phyloP scores from a whole-genome alignment of 1,140 invertebrate genomes.

The Daktulosphaira vitifoliae region DNA sequence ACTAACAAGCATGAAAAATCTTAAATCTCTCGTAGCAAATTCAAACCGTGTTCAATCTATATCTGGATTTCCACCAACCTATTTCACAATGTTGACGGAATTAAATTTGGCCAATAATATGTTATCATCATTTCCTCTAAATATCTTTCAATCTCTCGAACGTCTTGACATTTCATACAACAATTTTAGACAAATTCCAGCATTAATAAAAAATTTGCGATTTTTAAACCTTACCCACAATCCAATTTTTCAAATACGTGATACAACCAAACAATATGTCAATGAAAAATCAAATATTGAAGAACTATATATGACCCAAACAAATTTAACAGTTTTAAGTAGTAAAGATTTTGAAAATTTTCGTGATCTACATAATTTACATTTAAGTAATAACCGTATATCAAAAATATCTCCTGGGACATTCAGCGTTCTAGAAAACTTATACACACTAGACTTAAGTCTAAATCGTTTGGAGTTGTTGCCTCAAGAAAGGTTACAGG shows the following conservation, averaged over 20 bases:
- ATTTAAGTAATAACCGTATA: conserved; percentile 65
- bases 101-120: conserved; percentile 68
- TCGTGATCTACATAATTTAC: conserved; percentile 63
- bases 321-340: conserved; percentile 75
- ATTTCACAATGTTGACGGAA: conserved; percentile 59
- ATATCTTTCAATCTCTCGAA: conserved; percentile 67
- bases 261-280: conserved; percentile 47
- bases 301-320: conserved; percentile 69
- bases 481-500: conserved; percentile 73
- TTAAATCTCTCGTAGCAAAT: conserved; percentile 65
- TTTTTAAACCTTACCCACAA: conserved; percentile 75
- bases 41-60: conserved; percentile 66
- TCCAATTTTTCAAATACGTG: conserved; percentile 62
- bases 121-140: conserved; percentile 64
- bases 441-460: conserved; percentile 73
- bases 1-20: conserved; percentile 59
- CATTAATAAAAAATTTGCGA: conserved; percentile 58
- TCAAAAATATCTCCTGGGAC: conserved; percentile 73
- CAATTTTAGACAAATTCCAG: conserved; percentile 70
- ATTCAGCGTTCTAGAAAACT: conserved; percentile 63
- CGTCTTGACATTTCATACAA: conserved; percentile 72
- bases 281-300: conserved; percentile 46
- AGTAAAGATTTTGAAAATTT: conserved; percentile 84
- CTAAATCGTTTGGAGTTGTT: conserved; percentile 74
- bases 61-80: conserved; percentile 64